phyloP scores from a whole-genome alignment of 2,113 vertebrate species.

The Tragelaphus strepsiceros region DNA sequence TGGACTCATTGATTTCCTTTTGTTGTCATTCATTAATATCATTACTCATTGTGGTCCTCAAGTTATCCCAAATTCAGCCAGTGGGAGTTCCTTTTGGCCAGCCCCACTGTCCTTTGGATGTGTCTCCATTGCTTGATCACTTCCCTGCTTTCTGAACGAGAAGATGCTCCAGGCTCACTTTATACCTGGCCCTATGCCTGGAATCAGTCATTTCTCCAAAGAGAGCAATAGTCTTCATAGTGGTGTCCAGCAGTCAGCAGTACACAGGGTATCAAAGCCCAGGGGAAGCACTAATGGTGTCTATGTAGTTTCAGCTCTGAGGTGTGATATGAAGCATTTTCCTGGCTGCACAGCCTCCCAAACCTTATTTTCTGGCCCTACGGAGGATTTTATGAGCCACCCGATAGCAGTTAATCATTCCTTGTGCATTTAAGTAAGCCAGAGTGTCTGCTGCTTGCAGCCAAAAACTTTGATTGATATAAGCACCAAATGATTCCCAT shows the following conservation, averaged over 20 bases:
- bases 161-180: background rate
- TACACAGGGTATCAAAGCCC: background rate
- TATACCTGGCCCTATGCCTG: background rate
- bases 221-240: background rate
- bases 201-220: background rate
- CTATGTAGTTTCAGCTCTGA: background rate
- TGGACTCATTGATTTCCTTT: background rate
- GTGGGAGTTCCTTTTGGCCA: background rate
- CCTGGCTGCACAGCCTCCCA: background rate
- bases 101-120: background rate
- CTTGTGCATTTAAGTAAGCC: slow-evolving; percentile 23
- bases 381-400: background rate
- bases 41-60: slow-evolving; percentile 8
- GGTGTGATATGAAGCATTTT: background rate
- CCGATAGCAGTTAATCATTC: slow-evolving; percentile 2
- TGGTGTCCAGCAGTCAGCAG: background rate
- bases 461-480: slow-evolving; percentile 25
- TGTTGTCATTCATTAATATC: background rate
- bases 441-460: slow-evolving; percentile 26
- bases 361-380: slow-evolving; percentile 4
- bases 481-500: slow-evolving; percentile 24
- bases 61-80: background rate
- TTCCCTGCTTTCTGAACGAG: background rate
- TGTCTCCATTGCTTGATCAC: background rate
- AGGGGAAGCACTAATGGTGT: background rate